phyloP scores from a whole-genome alignment of 2,797 vertebrate species.

The Garrulus glandarius region DNA sequence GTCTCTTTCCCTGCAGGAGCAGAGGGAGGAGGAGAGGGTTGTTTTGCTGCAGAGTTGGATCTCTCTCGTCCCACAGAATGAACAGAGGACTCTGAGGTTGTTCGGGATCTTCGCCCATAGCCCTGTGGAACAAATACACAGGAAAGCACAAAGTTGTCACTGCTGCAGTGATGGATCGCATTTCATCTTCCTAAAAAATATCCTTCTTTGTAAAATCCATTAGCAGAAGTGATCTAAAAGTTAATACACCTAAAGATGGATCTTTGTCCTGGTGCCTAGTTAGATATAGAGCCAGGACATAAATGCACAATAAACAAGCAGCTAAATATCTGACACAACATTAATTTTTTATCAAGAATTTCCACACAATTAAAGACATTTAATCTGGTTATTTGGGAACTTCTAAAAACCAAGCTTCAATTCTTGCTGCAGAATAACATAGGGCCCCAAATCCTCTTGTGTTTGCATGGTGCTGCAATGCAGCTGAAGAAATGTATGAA shows the following conservation, averaged over 20 bases:
- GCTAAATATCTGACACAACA: background rate
- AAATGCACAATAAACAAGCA: background rate
- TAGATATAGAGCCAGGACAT: slow-evolving; percentile 7
- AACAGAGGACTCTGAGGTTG: slow-evolving; percentile 83
- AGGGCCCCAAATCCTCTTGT: background rate
- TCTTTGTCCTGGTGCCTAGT: slow-evolving; percentile 77
- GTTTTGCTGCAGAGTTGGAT: slow-evolving; percentile 76
- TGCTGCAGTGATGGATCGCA: background rate
- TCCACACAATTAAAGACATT: background rate
- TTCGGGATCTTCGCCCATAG: slow-evolving; percentile 78
- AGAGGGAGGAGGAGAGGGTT: slow-evolving; percentile 78
- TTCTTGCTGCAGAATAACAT: background rate
- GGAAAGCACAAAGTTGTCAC: background rate
- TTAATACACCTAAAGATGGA: background rate
- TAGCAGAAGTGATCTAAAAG: background rate
- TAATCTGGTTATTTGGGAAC: background rate
- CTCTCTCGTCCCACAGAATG: slow-evolving; percentile 83
- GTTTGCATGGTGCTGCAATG: background rate
- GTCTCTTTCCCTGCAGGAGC: slow-evolving; percentile 74
- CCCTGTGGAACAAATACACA: slow-evolving; percentile 55
- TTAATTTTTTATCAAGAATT: background rate
- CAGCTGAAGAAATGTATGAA: background rate
- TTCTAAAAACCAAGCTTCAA: background rate
- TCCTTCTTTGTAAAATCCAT: background rate
- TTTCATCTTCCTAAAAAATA: background rate